Evolutionary conservation across 2,113 vertebrate genomes (phyloP), one percentile per base, ranked within the genome.

Genomic region (Callipepla californica): DNA sequence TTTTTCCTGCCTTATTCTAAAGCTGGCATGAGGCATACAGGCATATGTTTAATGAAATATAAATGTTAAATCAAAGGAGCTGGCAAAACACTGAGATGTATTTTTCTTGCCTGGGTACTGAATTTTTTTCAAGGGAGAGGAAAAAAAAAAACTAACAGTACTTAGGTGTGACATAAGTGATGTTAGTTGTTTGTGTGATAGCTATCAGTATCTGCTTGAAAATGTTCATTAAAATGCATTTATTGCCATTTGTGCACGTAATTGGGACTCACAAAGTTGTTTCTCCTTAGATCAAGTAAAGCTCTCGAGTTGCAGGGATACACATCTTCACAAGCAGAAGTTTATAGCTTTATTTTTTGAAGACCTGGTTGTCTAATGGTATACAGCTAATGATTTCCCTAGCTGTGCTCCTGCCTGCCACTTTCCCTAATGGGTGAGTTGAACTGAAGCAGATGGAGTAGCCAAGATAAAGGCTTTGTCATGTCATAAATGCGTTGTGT

Each of bases 21-120:
- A 80, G 78, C 42, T 80, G 72, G 55, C 50, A 42, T 0, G 0
- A 96, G 77, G 67, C 74, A 50, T 58, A 50, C 16, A 47, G 62
- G 80, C 87, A 55, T 73, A 34, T 2, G 0, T 87, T 92, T 94
- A 89, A 77, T 87, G 80, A 95, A 95, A 84, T 73, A 91, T 73
- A 80, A 77, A 95, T 96, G 87, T 85, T 85, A 70, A 94, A 91
- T 96, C 85, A 83, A 94, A 96, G 78, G 73, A 87, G 70, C 8
- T 93, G 80, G 86, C 15, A 10, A 85, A 93, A 89, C n/a, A 75
- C 57, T 87, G 75, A 62, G 28, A 87, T 93, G 61, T 73, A 58
- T 92, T 93, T 81, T 66, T 89, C 30, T 90, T 94, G 89, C 89
- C 70, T 13, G 32, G 67, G 48, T 66, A 36, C 51, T 66, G 80